Conservation (phyloP, 2,113 vertebrate species). For the Seriola quinqueradiata region DNA sequence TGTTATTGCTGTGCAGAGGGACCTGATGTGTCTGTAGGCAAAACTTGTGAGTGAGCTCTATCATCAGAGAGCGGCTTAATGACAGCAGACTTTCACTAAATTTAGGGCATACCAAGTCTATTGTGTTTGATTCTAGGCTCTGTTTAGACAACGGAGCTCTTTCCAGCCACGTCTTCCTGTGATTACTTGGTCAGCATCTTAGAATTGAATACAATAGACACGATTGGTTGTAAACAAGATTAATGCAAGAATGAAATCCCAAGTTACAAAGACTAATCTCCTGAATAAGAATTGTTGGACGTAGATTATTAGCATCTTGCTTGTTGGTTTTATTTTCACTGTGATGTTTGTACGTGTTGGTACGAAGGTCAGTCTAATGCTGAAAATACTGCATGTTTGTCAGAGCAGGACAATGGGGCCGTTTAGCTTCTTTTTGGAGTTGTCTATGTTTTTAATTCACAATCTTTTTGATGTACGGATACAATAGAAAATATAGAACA, state of each 20-base stretch:
- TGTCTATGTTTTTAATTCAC: neutral
- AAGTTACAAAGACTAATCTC: constrained; percentile 34
- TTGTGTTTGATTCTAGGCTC: constrained; percentile 27
- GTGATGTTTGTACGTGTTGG: neutral
- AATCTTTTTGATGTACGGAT: neutral
- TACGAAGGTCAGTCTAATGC: constrained; percentile 11
- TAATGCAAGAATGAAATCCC: constrained; percentile 45
- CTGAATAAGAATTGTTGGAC: constrained; percentile 21
- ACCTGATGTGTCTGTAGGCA: constrained; percentile 7
- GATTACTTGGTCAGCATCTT: constrained; percentile 42
- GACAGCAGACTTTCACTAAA: neutral
- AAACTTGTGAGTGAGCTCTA: neutral
- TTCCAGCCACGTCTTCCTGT: constrained; percentile 16
- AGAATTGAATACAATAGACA: constrained; percentile 18
- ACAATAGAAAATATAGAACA: neutral
- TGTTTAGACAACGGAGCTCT: constrained; percentile 21
- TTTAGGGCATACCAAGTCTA: constrained; percentile 1
- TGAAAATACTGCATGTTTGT: constrained; percentile 2
- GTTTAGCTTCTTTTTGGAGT: neutral
- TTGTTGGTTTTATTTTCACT: constrained; percentile 7
- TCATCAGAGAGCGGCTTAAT: constrained; percentile 13
- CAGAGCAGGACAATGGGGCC: neutral
- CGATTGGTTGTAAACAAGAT: constrained; percentile 38
- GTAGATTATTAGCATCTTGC: constrained; percentile 13
- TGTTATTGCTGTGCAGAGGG: constrained; percentile 4